A percentile compares a stretch with the other conserved stretches of the same genome.
These are phyloP conservation scores for Escarpia spicata DNA, from an alignment of 2,888 invertebrate genomes.

Conservation along the genomic window DNA sequence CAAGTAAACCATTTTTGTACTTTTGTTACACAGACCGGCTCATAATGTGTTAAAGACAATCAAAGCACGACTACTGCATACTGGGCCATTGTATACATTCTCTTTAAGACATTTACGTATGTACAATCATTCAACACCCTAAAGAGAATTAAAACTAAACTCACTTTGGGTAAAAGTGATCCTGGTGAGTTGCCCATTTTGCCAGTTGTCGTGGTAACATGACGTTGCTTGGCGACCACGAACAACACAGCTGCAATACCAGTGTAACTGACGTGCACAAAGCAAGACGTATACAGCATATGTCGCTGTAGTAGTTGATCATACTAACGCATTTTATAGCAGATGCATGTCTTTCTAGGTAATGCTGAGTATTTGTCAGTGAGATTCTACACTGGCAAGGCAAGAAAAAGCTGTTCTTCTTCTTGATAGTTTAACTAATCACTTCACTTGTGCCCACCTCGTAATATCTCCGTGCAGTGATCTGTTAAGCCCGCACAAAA, in stretches of 20 bases:
- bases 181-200: not conserved
- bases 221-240: not conserved
- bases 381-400: not conserved
- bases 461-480: not conserved
- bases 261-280: not conserved
- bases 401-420: not conserved
- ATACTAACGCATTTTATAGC: not conserved
- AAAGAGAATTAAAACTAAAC: not conserved
- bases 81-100: not conserved
- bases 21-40: not conserved
- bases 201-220: not conserved
- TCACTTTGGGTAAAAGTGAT: not conserved
- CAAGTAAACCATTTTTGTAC: not conserved
- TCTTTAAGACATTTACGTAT: not conserved
- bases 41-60: not conserved
- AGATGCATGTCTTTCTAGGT: not conserved
- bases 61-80: not conserved
- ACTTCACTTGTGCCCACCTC: not conserved
- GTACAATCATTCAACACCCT: conserved; percentile 14
- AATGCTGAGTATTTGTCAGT: not conserved
- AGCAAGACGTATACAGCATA: not conserved
- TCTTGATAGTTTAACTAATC: not conserved
- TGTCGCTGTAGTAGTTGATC: not conserved
- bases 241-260: not conserved
- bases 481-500: not conserved